A percentile compares a stretch with the other conserved stretches of the same genome.
Conservation (phyloP, 1,140 invertebrate species). For the Probaryconus sp. region DNA sequence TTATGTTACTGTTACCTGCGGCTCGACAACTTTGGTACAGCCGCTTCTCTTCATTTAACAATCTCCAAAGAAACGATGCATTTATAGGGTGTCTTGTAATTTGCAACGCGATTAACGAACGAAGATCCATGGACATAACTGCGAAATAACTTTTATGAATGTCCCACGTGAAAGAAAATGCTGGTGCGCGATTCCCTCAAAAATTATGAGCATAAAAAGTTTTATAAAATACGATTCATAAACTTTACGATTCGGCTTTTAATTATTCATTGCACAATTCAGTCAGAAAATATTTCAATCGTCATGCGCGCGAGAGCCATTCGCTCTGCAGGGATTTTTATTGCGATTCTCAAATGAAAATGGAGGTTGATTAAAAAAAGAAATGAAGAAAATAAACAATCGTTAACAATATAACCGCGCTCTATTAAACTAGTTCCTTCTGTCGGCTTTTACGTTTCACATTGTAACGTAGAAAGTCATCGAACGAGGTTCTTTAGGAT, state of each 20-base stretch:
- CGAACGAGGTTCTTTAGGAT: no score
- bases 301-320: no score
- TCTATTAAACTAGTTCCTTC: no score
- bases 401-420: no score
- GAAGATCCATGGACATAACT: conserved; percentile 25
- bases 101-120: conserved; percentile 51
- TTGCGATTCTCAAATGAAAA: not conserved
- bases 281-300: not conserved
- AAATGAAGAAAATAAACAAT: no score
- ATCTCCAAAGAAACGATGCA: conserved; percentile 52
- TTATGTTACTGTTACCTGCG: conserved; percentile 64
- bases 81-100: conserved; percentile 61
- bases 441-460: no score
- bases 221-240: conserved; percentile 36
- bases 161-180: conserved; percentile 13
- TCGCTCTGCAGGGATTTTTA: conserved; percentile 12
- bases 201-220: conserved; percentile 30
- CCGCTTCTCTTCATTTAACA: conserved; percentile 56
- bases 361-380: no score
- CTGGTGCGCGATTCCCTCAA: conserved; percentile 4
- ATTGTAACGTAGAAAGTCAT: no score
- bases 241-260: conserved; percentile 25
- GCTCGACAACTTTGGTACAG: conserved; percentile 51
- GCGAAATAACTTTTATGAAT: conserved; percentile 34
- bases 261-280: conserved; percentile 20